Conservation (phyloP, 1,140 invertebrate species). For the Heliconius himera region DNA sequence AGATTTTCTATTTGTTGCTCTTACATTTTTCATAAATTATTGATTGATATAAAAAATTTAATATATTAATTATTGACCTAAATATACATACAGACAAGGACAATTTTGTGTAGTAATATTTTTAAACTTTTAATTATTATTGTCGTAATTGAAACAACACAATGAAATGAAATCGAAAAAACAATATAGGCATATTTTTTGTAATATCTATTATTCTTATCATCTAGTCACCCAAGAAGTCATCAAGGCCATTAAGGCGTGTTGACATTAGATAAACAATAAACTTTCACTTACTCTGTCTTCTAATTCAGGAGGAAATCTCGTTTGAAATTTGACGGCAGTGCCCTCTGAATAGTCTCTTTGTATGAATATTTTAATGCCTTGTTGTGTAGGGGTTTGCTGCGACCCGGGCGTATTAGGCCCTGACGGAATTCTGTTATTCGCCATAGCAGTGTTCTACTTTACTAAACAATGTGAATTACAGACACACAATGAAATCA, state of each 20-base stretch:
- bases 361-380: slow-evolving; percentile 96
- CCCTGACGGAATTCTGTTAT: slow-evolving; percentile 76
- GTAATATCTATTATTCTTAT: slow-evolving; percentile 5
- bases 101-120: neutral
- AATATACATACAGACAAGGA: neutral
- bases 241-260: slow-evolving; percentile 45
- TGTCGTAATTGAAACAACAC: too few relatives aligned
- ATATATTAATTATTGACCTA: too few relatives aligned
- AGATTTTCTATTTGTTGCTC: neutral
- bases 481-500: neutral
- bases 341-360: slow-evolving; percentile 99
- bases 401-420: slow-evolving; percentile 78
- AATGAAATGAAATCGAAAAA: too few relatives aligned
- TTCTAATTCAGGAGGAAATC: slow-evolving; percentile 96
- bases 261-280: slow-evolving; percentile 43
- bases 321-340: slow-evolving; percentile 95
- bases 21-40: too few relatives aligned
- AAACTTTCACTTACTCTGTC: slow-evolving; percentile 89
- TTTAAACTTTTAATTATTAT: neutral
- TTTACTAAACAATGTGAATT: neutral
- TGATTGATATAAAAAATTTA: too few relatives aligned
- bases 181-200: neutral
- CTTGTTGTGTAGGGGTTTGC: slow-evolving; percentile 73
- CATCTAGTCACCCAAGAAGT: neutral
- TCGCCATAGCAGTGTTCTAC: slow-evolving; percentile 56